Conservation (phyloP, 1,140 invertebrate genomes). For the Manduca sexta region DNA sequence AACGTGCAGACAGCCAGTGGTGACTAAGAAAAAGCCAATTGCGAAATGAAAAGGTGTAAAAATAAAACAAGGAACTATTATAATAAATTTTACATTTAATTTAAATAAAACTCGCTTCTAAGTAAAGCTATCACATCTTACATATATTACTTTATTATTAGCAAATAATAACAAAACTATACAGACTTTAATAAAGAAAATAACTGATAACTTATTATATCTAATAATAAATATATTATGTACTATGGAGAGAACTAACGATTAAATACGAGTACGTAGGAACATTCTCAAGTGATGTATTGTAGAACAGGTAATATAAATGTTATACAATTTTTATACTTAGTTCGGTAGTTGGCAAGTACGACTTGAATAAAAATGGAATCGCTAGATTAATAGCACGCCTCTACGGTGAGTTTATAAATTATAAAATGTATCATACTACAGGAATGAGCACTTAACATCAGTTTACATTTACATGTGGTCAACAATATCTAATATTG, state of each 20-base stretch:
- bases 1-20: slow-evolving; percentile 28
- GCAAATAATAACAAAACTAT: slow-evolving; percentile 64
- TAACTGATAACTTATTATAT: slow-evolving; percentile 36
- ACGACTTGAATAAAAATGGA: slow-evolving; percentile 27
- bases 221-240: slow-evolving; percentile 53
- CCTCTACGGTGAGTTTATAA: slow-evolving; percentile 9
- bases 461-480: neutral
- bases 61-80: slow-evolving; percentile 63
- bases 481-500: slow-evolving; percentile 7
- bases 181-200: slow-evolving; percentile 56
- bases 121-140: slow-evolving; percentile 71
- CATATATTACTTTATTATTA: slow-evolving; percentile 45
- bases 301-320: slow-evolving; percentile 40
- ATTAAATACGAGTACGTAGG: slow-evolving; percentile 49
- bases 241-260: slow-evolving; percentile 31
- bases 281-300: slow-evolving; percentile 50
- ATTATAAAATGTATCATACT: slow-evolving; percentile 14
- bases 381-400: slow-evolving; percentile 15
- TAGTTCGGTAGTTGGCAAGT: slow-evolving; percentile 57
- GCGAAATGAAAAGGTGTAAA: slow-evolving; percentile 43
- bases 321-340: slow-evolving; percentile 26
- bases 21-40: slow-evolving; percentile 35
- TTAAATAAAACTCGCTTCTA: slow-evolving; percentile 68
- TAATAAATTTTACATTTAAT: slow-evolving; percentile 55
- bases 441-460: slow-evolving; percentile 35